Percentiles rank a stretch among this genome's conserved stretches.
Evolutionary conservation across 2,797 vertebrate species (phyloP).

Genomic region (Phalanger gymnotis): DNA sequence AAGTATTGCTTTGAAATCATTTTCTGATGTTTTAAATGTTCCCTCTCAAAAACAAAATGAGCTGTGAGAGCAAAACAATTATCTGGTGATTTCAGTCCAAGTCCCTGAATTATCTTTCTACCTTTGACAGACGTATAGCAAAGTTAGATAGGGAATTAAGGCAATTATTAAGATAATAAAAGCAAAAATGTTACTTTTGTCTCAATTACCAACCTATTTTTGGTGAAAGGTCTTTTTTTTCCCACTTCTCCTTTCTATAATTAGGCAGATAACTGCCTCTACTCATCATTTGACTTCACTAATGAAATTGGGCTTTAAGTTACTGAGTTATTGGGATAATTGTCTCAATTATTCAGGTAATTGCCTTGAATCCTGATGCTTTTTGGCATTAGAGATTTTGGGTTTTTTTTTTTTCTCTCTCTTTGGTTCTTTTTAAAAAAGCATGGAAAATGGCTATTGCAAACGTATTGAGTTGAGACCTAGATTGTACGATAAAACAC

Average conservation of each 20-base stretch:
- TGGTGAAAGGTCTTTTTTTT: not conserved
- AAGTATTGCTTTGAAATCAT: not conserved
- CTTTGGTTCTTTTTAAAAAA: not conserved
- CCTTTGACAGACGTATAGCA: not conserved
- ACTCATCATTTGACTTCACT: not conserved
- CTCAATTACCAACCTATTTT: not conserved
- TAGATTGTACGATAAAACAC: not conserved
- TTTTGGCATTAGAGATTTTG: not conserved
- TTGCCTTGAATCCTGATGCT: not conserved
- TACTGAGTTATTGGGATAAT: not conserved
- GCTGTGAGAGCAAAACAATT: not conserved
- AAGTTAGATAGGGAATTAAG: slow-evolving; percentile 18
- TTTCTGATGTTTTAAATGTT: not conserved
- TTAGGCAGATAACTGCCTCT: not conserved
- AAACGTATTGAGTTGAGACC: not conserved
- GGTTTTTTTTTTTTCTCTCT: not conserved
- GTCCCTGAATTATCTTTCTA: not conserved
- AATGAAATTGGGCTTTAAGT: not conserved
- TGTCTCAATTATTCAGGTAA: not conserved
- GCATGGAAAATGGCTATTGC: not conserved
- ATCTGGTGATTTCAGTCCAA: not conserved
- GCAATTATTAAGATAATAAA: slow-evolving; percentile 18
- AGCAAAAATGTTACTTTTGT: not conserved
- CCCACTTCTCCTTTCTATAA: not conserved
- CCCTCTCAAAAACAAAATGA: not conserved